Evolutionary conservation across 2,797 vertebrate genomes (phyloP).

Genomic region (Parauchenoglanis punctatus): DNA sequence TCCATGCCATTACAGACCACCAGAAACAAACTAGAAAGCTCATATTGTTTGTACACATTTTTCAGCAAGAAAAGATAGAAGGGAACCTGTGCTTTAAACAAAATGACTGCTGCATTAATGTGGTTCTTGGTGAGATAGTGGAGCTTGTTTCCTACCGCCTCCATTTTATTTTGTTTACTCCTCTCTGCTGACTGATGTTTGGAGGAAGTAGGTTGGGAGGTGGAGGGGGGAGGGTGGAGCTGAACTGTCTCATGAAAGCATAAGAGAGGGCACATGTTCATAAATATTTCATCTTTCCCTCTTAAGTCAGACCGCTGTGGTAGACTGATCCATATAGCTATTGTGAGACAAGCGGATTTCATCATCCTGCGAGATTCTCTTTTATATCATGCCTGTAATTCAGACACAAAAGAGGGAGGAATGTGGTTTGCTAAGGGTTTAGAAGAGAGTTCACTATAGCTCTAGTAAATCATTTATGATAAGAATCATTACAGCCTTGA

Average conservation of each 20-base stretch:
- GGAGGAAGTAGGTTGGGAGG: slow-evolving; percentile 20
- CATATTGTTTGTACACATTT: background rate
- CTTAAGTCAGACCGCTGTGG: slow-evolving; percentile 18
- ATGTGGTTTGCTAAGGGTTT: slow-evolving; percentile 19
- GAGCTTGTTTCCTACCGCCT: background rate
- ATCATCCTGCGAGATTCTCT: slow-evolving; percentile 35
- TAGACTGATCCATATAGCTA: slow-evolving; percentile 11
- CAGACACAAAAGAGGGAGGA: background rate
- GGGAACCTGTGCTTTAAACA: slow-evolving; percentile 7
- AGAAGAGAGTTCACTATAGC: background rate
- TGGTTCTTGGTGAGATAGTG: slow-evolving; percentile 26
- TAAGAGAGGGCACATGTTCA: slow-evolving; percentile 35
- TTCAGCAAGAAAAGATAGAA: background rate
- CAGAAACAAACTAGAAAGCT: slow-evolving; percentile 1
- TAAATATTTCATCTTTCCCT: slow-evolving; percentile 50
- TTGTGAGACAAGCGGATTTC: slow-evolving; percentile 43
- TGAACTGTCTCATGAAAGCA: slow-evolving; percentile 28
- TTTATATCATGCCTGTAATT: slow-evolving; percentile 20
- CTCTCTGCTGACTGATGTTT: slow-evolving; percentile 24
- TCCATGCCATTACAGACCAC: background rate
- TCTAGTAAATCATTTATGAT: slow-evolving; percentile 39
- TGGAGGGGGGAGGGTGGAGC: background rate
- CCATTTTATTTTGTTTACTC: slow-evolving; percentile 41
- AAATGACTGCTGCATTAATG: slow-evolving; percentile 15
- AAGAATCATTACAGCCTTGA: slow-evolving; percentile 27